Conservation (phyloP, 2,113 vertebrate species). For the Harpagus bidentatus region DNA sequence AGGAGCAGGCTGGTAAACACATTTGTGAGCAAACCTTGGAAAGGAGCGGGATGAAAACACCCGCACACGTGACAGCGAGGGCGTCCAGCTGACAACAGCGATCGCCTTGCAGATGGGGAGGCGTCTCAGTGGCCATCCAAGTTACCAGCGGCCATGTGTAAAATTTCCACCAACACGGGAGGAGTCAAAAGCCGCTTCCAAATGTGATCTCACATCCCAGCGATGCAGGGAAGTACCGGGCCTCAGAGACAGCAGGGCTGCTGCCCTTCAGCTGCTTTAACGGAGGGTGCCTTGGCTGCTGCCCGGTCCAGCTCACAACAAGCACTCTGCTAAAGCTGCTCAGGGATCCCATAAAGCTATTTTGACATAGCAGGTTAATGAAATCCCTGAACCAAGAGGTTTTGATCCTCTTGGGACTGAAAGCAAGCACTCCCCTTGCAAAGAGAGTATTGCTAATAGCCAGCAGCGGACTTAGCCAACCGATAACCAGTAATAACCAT, state of each 20-base stretch:
- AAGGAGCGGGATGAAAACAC: background rate
- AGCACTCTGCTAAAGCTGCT: fast-evolving
- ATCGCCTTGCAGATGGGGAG: background rate
- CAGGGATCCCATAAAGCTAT: background rate
- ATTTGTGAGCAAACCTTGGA: background rate
- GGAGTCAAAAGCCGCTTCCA: background rate
- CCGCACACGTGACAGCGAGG: fast-evolving
- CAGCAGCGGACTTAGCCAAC: background rate
- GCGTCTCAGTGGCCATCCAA: background rate
- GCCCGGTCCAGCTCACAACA: background rate
- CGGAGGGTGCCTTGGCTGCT: background rate
- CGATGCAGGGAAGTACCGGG: background rate
- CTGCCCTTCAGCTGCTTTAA: background rate
- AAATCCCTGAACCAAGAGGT: background rate
- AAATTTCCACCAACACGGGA: background rate
- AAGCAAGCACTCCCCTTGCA: background rate
- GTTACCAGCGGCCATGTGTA: background rate
- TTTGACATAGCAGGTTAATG: no score
- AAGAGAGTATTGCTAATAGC: background rate
- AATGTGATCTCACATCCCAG: background rate
- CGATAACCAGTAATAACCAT: no score
- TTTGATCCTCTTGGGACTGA: background rate
- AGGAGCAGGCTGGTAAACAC: background rate
- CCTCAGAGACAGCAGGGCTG: background rate
- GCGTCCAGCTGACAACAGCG: background rate